Evolutionary conservation across 2,797 vertebrate genomes (phyloP).

Genomic region (Helarctos malayanus): DNA sequence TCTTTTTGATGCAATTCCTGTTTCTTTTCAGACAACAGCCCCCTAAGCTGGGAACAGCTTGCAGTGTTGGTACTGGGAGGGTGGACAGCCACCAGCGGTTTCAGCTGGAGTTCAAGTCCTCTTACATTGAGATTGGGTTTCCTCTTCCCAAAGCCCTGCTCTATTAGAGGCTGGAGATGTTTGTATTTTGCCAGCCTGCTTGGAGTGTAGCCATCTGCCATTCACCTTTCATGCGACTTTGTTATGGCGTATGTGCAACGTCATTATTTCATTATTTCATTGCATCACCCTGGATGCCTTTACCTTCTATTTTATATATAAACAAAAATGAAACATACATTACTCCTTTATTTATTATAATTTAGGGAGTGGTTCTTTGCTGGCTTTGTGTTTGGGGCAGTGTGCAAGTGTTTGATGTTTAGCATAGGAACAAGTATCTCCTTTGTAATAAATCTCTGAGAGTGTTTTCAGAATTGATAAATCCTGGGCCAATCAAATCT

Average conservation of each 20-base stretch:
- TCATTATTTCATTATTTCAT: not conserved
- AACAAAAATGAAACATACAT: slow-evolving; percentile 5
- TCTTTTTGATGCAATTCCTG: not conserved
- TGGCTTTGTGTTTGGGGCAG: not conserved
- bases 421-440: not conserved
- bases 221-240: not conserved
- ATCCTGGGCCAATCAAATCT: not conserved
- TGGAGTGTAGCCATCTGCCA: not conserved
- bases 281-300: not conserved
- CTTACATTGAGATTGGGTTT: not conserved
- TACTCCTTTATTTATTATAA: not conserved
- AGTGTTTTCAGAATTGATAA: not conserved
- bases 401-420: not conserved
- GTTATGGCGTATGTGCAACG: not conserved
- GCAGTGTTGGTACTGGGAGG: not conserved
- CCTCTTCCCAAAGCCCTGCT: not conserved
- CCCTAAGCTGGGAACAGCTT: not conserved
- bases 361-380: not conserved
- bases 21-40: not conserved
- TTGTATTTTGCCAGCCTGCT: not conserved
- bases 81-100: not conserved
- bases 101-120: not conserved
- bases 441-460: not conserved
- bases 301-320: not conserved
- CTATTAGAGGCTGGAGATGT: not conserved